Evolutionary conservation across 2,113 vertebrate species (phyloP), one percentile per base, ranked within the genome.

Genomic region (Hippopotamus amphibius): DNA sequence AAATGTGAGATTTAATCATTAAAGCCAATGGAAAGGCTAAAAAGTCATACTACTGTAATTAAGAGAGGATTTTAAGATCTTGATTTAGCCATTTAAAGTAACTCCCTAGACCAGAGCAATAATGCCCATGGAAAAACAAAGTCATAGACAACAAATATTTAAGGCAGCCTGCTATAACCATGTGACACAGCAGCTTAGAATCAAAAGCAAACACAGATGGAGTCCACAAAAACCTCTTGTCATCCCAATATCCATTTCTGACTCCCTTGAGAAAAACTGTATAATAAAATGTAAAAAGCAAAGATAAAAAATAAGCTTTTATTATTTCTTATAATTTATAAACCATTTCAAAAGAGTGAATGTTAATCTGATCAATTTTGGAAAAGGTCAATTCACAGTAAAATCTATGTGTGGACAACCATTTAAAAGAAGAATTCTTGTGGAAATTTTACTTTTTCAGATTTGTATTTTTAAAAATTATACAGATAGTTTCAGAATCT

Each of bases 31-130:
- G 33, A 92, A 90, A 50, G 17, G 41, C n/a, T 21, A 83, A 61
- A 72, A 95, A 92, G 93, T 83, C 74, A 0, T 37, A 72, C 46
- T 74, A 82, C 37, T 79, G 13, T 89, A 96, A 95, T 90, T 93
- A 89, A 95, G 33, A 88, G 37, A 86, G 15, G 65, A 93, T 88
- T 88, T 96, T 68, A 93, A 94, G 85, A 96, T 91, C 24, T 83
- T 41, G 66, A 37, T 92, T 93, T 97, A 97, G 57, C 46, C 57
- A 92, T 86, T 97, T 90, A 93, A 93, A 61, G 72, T 97, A 72
- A 63, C 7, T 92, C 63, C n/a, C 68, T 84, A 80, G 11, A 57
- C 69, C 61, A 71, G 0, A 95, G 26, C 4, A 46, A 83, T 61
- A 82, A 90, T 53, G 43, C 37, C 33, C 37, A 16, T 3, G 17